Conservation (phyloP, 2,888 invertebrate genomes). For the Agonopterix alstromeriana region DNA sequence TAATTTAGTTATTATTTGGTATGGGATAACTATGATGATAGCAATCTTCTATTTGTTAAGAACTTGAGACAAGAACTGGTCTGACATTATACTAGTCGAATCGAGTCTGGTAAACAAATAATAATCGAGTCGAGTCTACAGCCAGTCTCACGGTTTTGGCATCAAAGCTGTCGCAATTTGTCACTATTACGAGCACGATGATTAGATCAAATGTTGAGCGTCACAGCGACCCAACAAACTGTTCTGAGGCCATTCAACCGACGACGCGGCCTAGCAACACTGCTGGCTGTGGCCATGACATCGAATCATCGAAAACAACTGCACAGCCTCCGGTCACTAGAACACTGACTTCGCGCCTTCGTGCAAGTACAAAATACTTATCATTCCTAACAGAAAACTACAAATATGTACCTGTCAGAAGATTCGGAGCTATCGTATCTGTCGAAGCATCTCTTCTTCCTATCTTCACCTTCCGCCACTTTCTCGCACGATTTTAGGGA, state of each 20-base stretch:
- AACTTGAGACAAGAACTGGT: too few species aligned
- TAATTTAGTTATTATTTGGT: not conserved
- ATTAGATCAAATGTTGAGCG: slow-evolving; percentile 38
- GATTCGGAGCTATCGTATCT: slow-evolving; percentile 96
- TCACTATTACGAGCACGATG: slow-evolving; percentile 28
- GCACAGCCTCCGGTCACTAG: slow-evolving; percentile 70
- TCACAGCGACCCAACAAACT: slow-evolving; percentile 38
- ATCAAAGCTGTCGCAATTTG: slow-evolving; percentile 14
- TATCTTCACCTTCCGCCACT: slow-evolving; percentile 72
- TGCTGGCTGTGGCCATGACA: slow-evolving; percentile 69
- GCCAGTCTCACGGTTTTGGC: slow-evolving; percentile 5
- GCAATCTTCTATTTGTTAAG: too few species aligned
- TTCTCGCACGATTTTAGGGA: slow-evolving; percentile 43
- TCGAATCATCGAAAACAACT: slow-evolving; percentile 43
- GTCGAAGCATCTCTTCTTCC: slow-evolving; percentile 92
- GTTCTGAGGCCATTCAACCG: slow-evolving; percentile 68
- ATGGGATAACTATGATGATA: too few species aligned
- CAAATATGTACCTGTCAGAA: slow-evolving; percentile 88
- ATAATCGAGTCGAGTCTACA: not conserved
- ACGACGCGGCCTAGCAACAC: slow-evolving; percentile 41
- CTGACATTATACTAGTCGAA: not conserved
- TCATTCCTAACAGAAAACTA: slow-evolving; percentile 32
- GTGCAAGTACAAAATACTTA: slow-evolving; percentile 12
- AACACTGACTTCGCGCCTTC: slow-evolving; percentile 55
- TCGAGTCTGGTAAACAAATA: not conserved